Conservation (phyloP, 2,113 vertebrate species). For the Tapirus terrestris region DNA sequence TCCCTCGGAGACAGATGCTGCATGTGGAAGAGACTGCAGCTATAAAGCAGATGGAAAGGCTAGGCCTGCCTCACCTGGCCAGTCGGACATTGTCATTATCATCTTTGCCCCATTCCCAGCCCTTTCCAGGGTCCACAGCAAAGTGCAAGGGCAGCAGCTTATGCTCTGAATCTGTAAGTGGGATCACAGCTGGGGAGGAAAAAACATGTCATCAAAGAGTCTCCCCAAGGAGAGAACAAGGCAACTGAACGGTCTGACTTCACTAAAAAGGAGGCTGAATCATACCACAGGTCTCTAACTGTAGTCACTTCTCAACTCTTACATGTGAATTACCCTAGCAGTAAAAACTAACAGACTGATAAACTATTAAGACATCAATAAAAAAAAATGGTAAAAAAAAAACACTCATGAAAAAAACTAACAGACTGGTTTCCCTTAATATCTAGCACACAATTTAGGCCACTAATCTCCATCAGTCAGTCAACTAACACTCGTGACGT, state of each 20-base stretch:
- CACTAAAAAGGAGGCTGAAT: not conserved
- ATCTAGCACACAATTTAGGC: not conserved
- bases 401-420: not conserved
- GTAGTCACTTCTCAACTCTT: not conserved
- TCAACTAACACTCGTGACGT: not conserved
- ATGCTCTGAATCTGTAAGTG: conserved; percentile 96
- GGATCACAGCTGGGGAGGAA: conserved; percentile 92
- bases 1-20: not conserved
- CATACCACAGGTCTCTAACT: not conserved
- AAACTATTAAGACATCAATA: no score
- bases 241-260: not conserved
- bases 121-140: conserved; percentile 95
- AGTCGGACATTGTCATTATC: conserved; percentile 94
- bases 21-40: not conserved
- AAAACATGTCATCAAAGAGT: not conserved
- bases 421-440: not conserved
- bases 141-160: conserved; percentile 98
- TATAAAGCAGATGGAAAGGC: not conserved
- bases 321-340: not conserved
- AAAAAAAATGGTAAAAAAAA: no score
- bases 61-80: conserved; percentile 89
- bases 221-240: not conserved
- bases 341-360: not conserved
- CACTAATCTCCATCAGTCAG: not conserved
- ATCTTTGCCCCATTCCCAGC: conserved; percentile 97